A percentile compares a stretch with the other conserved stretches of the same genome.
phyloP scores from a whole-genome alignment of 2,113 vertebrate species.

The Leptobrachium leishanense region DNA sequence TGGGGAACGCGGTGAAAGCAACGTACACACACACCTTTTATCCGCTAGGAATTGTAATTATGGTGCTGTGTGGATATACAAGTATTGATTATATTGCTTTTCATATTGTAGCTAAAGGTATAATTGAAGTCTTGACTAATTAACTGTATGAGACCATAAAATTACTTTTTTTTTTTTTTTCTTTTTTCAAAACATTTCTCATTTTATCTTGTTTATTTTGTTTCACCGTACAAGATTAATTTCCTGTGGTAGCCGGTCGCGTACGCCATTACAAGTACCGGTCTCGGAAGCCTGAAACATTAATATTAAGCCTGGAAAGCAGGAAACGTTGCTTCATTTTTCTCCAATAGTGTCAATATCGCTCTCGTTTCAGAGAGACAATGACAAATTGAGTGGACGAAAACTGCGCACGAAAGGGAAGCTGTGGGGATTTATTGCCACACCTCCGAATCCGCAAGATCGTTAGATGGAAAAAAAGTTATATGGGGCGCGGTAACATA shows the following conservation, averaged over 20 bases:
- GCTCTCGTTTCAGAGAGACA: slow-evolving; percentile 26
- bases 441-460: not conserved
- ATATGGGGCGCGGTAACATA: too few relatives aligned
- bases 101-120: slow-evolving; percentile 16
- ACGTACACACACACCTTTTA: not conserved
- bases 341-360: slow-evolving; percentile 38
- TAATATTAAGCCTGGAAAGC: not conserved
- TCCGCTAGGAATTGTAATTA: slow-evolving; percentile 10
- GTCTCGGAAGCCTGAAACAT: not conserved
- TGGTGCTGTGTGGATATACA: slow-evolving; percentile 8
- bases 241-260: slow-evolving; percentile 12
- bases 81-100: slow-evolving; percentile 27
- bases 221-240: slow-evolving; percentile 11
- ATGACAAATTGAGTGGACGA: slow-evolving; percentile 28
- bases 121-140: slow-evolving; percentile 29
- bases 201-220: not conserved
- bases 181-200: slow-evolving; percentile 12
- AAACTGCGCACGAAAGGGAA: not conserved
- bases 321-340: slow-evolving; percentile 11
- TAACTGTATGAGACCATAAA: slow-evolving; percentile 35
- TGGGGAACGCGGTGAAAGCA: not conserved
- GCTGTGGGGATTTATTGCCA: not conserved
- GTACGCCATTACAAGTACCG: not conserved
- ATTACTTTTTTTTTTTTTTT: slow-evolving; percentile 33
- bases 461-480: not conserved